Conservation (phyloP, 1,140 invertebrate genomes). For the Drosophila murphyi region DNA sequence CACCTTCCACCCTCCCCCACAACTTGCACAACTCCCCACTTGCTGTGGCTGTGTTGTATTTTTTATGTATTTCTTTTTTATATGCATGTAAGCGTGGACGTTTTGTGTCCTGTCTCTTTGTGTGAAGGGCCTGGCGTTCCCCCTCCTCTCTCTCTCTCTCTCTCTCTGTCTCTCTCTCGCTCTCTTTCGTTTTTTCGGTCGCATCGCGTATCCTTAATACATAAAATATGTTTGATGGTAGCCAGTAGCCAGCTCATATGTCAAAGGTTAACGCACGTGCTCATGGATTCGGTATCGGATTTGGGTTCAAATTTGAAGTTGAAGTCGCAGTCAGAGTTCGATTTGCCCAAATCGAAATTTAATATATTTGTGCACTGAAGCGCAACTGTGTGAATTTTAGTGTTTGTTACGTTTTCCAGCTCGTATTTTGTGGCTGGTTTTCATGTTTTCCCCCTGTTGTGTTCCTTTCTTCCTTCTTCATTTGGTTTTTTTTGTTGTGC, state of each 20-base stretch:
- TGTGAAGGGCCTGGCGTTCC: conserved; percentile 1
- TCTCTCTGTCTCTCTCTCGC: neutral
- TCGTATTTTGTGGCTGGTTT: conserved; percentile 37
- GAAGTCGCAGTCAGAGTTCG: conserved; percentile 25
- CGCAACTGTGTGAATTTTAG: conserved; percentile 62
- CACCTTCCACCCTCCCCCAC: neutral
- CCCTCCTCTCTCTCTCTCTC: neutral
- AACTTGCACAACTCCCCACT: conserved; percentile 14
- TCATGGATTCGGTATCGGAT: conserved; percentile 59
- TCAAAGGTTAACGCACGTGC: conserved; percentile 82
- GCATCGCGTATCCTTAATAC: conserved; percentile 73
- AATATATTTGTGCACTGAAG: conserved; percentile 73
- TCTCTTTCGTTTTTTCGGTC: conserved; percentile 13
- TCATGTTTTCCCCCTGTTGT: conserved; percentile 29
- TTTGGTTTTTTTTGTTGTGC: conserved; percentile 25
- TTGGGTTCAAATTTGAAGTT: conserved; percentile 23
- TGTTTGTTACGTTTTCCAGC: conserved; percentile 21
- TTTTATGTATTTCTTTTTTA: conserved; percentile 45
- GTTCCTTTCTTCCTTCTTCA: conserved; percentile 12
- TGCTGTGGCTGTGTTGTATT: conserved; percentile 48
- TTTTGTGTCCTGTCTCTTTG: conserved; percentile 9
- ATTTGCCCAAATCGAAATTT: conserved; percentile 75
- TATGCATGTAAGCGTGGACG: conserved; percentile 41
- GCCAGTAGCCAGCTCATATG: conserved; percentile 57
- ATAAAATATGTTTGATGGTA: conserved; percentile 82